Conservation (phyloP, 2,113 vertebrate species). For the Suncus etruscus region DNA sequence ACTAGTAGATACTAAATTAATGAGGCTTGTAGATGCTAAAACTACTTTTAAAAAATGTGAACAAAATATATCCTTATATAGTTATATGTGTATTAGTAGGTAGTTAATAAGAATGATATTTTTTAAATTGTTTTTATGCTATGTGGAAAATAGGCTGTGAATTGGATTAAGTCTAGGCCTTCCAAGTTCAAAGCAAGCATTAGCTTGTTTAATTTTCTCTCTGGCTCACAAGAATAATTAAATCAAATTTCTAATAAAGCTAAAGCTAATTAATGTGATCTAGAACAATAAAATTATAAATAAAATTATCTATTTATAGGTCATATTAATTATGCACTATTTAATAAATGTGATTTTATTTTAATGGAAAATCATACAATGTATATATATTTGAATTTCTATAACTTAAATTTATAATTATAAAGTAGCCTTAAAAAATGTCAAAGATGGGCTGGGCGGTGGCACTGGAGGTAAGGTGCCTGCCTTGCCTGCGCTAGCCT, state of each 20-base stretch:
- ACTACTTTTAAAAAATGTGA: background rate
- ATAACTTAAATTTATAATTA: background rate
- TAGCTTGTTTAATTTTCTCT: too few species aligned
- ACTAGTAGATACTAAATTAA: constrained; percentile 13
- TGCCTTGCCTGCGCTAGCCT: too few species aligned
- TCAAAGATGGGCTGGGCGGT: too few species aligned
- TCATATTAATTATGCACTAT: background rate
- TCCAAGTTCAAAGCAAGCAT: too few species aligned
- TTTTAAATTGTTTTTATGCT: too few species aligned
- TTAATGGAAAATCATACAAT: background rate
- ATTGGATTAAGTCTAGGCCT: too few species aligned
- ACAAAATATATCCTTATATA: background rate
- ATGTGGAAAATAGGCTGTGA: too few species aligned
- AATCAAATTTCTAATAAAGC: background rate
- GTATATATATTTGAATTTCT: background rate
- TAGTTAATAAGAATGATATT: background rate
- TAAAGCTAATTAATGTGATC: background rate
- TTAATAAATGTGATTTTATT: background rate
- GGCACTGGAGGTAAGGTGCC: too few species aligned
- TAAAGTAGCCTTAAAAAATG: background rate
- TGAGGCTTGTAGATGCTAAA: background rate
- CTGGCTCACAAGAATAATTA: too few species aligned
- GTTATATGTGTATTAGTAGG: background rate
- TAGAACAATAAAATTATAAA: background rate
- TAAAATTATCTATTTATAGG: background rate